A percentile compares a stretch with the other conserved stretches of the same genome.
Conservation (phyloP, 1,140 invertebrate species). For the Lordiphosa collinella region DNA sequence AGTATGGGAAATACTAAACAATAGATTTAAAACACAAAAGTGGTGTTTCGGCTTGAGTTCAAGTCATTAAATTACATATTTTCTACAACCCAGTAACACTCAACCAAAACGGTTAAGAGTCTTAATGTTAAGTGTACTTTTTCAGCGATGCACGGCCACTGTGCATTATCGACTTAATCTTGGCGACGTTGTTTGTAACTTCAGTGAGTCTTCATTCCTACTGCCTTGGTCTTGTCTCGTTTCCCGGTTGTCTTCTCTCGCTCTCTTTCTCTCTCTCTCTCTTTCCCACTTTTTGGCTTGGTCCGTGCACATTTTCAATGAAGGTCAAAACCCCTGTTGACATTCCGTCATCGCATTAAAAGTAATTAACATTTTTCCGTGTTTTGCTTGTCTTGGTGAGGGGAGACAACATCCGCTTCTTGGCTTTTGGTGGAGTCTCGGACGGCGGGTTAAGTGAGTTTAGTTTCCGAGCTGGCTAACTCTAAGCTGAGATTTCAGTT, state of each 20-base stretch:
- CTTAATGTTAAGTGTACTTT: no score
- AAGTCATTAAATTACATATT: no score
- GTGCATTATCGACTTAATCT: constrained; percentile 7
- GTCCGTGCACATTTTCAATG: constrained; percentile 14
- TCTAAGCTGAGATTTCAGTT: no score
- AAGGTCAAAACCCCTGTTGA: constrained; percentile 41
- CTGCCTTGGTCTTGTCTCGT: not conserved
- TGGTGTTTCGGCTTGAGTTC: no score
- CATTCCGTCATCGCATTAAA: constrained; percentile 58
- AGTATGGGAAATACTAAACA: no score
- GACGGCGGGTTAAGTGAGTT: not conserved
- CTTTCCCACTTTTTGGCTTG: no score
- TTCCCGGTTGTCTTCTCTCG: not conserved
- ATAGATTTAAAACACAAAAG: no score
- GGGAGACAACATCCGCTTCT: not conserved
- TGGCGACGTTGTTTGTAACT: constrained; percentile 6
- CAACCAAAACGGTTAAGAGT: no score
- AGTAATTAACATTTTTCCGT: constrained; percentile 57
- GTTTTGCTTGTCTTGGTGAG: not conserved
- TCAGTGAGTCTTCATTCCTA: constrained; percentile 5
- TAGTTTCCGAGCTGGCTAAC: no score
- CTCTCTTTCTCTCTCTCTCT: not conserved
- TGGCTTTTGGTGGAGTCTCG: constrained; percentile 5
- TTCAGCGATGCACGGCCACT: not conserved
- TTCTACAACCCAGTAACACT: no score